phyloP scores from a whole-genome alignment of 2,888 invertebrate species.

The Ennomos quercinarius region DNA sequence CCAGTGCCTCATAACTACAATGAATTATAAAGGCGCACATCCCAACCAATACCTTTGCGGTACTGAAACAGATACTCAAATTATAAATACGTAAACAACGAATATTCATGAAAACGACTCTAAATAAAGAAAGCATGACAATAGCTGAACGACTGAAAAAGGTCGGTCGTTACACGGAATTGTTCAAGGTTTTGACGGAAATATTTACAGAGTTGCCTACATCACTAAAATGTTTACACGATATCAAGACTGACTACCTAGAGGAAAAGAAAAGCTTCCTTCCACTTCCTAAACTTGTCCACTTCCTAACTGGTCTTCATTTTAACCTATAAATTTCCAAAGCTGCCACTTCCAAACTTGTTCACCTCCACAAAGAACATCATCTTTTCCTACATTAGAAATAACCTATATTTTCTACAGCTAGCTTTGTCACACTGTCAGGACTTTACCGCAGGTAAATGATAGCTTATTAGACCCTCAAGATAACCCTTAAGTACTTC shows the following conservation, averaged over 20 bases:
- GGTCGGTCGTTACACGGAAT: slow-evolving; percentile 25
- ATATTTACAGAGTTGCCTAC: slow-evolving; percentile 26
- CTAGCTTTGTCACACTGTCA: no score
- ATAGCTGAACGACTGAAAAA: slow-evolving; percentile 13
- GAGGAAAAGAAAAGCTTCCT: background rate
- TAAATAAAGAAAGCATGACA: slow-evolving; percentile 26
- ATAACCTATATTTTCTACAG: no score
- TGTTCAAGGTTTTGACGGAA: slow-evolving; percentile 23
- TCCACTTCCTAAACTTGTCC: no score
- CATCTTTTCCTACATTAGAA: no score
- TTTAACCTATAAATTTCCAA: no score
- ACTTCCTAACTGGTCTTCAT: no score
- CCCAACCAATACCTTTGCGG: slow-evolving; percentile 4
- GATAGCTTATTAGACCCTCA: slow-evolving; percentile 9
- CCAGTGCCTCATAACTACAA: background rate
- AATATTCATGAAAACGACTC: slow-evolving; percentile 7
- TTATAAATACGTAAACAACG: slow-evolving; percentile 10
- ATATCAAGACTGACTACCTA: background rate
- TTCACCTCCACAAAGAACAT: no score
- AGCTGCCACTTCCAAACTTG: no score
- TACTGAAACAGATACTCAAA: slow-evolving; percentile 8
- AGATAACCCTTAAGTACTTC: slow-evolving; percentile 5
- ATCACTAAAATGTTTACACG: slow-evolving; percentile 13
- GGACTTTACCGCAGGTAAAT: background rate
- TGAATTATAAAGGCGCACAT: slow-evolving; percentile 3